Base-by-base conservation (phyloP, 2,797 vertebrate species). In the Alcedo quadribrachys region DNA sequence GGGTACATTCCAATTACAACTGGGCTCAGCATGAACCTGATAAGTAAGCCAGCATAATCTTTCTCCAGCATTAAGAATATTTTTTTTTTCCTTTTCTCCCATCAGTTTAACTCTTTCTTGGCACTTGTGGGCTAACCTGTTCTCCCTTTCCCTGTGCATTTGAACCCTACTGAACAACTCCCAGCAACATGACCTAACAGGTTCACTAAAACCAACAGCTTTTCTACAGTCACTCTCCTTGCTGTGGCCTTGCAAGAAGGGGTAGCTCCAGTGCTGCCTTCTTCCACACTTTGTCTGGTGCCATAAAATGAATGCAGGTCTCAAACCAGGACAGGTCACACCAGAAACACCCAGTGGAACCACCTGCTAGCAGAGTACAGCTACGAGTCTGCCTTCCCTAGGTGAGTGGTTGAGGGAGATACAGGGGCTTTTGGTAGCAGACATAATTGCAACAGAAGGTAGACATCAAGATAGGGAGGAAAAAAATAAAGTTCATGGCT, bases 1-100 rank as follows among this genome's bases (percentile, higher is more conserved):
- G 98, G 98, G 98, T 97, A 97, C 98, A 97, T 98, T 97, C 98
- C 98, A 99, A 98, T 99, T 98, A 98, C 63, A 90, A 97, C 97
- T 96, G 96, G 95, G 97, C 98, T 98, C 98, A 97, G 98, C 97
- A 86, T 97, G 97, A 97, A 87, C 93, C 81, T 78, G 55, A 91
- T 84, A 96, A 95, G 94, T 87, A 93, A 95, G 87, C 89, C 96
- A 81, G 95, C 45, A 54, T 87, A 90, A 95, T 96, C 94, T 62
- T 87, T 95, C 93, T 94, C 53, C 78, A 67, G 82, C 81, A 69
- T 33, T 43, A 92, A 95, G 94, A 84, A n/a, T 61, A 86, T 91
- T 92, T 51, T 91, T 94, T 92, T 93, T 89, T 85, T 37, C 22
- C 16, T 75, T 89, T 89, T n/a, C 48, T 58, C 17, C 83, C 71